These are phyloP conservation scores for Tetragnatha versicolor DNA, from an alignment of 1,140 invertebrate genomes.

Conservation along the genomic window DNA sequence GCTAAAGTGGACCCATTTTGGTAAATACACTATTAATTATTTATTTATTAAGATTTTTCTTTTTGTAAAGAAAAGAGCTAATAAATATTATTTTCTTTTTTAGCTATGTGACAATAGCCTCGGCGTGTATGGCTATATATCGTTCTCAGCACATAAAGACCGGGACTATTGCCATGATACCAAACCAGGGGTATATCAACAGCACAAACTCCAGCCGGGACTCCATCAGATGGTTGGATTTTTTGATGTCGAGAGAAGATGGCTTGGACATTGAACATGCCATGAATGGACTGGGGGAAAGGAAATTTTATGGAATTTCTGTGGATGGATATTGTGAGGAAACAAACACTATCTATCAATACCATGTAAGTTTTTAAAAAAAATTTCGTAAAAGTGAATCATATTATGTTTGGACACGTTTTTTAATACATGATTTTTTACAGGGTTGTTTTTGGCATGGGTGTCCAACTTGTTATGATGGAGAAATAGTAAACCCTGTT, in stretches of 20 bases:
- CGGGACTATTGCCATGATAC: constrained; percentile 33
- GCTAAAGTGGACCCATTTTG: constrained; percentile 23
- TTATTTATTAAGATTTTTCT: too few relatives aligned
- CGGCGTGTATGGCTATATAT: constrained; percentile 27
- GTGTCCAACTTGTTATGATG: neutral
- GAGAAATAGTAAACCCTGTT: neutral
- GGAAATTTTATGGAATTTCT: neutral
- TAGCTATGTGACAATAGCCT: constrained; percentile 41
- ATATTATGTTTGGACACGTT: too few relatives aligned
- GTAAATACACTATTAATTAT: too few relatives aligned
- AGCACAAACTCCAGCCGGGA: neutral
- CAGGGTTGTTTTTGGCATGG: neutral
- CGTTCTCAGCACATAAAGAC: neutral
- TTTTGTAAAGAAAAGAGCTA: too few relatives aligned
- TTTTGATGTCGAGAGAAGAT: neutral
- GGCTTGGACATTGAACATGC: constrained; percentile 19
- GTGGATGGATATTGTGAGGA: constrained; percentile 8
- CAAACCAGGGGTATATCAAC: constrained; percentile 16
- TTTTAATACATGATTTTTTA: neutral
- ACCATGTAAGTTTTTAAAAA: too few relatives aligned
- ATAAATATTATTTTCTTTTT: too few relatives aligned
- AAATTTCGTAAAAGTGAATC: too few relatives aligned
- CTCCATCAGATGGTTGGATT: constrained; percentile 36
- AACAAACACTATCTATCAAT: constrained; percentile 2
- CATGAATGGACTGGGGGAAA: neutral